Evolutionary conservation across 2,797 vertebrate species (phyloP).

Genomic region (Miopithecus talapoin): DNA sequence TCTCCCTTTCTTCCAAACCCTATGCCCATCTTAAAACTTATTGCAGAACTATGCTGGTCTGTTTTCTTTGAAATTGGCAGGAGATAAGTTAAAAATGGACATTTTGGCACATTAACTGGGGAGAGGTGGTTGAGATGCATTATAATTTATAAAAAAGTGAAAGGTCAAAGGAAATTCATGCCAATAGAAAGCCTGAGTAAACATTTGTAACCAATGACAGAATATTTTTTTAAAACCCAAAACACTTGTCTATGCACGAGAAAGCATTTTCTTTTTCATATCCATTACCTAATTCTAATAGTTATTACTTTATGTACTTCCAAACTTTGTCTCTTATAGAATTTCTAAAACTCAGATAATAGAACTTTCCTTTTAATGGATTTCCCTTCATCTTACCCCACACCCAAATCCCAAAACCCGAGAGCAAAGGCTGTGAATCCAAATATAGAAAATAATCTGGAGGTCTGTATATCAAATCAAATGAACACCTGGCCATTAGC

Average conservation of each 20-base stretch:
- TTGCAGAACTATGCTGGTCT: slow-evolving; percentile 74
- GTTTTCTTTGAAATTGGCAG: slow-evolving; percentile 58
- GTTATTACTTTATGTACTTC: slow-evolving; percentile 46
- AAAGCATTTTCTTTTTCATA: slow-evolving; percentile 71
- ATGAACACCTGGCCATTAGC: slow-evolving; percentile 53
- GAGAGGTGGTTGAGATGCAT: slow-evolving; percentile 64
- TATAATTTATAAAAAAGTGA: slow-evolving; percentile 73
- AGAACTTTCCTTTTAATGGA: slow-evolving; percentile 66
- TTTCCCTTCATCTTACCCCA: slow-evolving; percentile 9
- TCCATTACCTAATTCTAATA: slow-evolving; percentile 64
- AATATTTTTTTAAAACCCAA: slow-evolving; percentile 52
- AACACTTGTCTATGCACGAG: slow-evolving; percentile 75
- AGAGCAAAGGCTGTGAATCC: slow-evolving; percentile 67
- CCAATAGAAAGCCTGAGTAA: slow-evolving; percentile 73
- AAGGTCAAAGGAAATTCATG: slow-evolving; percentile 72
- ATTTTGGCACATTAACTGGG: slow-evolving; percentile 81
- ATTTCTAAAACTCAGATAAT: slow-evolving; percentile 63
- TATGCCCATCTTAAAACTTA: slow-evolving; percentile 64
- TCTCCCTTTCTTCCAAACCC: slow-evolving; percentile 25
- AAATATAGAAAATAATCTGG: slow-evolving; percentile 74
- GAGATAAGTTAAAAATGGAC: slow-evolving; percentile 77
- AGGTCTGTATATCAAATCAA: slow-evolving; percentile 76
- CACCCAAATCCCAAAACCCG: neutral
- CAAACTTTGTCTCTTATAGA: slow-evolving; percentile 36
- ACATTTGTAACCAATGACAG: slow-evolving; percentile 59